Conservation (phyloP, 2,888 invertebrate genomes). For the Nesidiocoris tenuis region DNA sequence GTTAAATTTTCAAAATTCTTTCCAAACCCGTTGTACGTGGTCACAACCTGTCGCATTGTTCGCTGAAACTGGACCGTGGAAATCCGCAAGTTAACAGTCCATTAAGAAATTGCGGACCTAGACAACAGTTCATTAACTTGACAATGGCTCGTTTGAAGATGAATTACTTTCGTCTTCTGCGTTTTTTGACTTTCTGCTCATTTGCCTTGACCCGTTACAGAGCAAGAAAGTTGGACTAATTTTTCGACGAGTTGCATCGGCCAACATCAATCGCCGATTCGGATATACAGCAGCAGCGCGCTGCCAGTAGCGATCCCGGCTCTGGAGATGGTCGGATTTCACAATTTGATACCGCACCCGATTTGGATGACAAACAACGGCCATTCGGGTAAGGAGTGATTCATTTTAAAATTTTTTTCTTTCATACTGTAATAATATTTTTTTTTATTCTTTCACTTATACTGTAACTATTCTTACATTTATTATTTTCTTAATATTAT, state of each 20-base stretch:
- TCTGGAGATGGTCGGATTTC: slow-evolving; percentile 71
- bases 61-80: background rate
- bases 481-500: background rate
- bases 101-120: too few relatives aligned
- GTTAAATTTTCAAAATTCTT: too few relatives aligned
- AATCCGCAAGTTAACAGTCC: background rate
- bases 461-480: background rate
- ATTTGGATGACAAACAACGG: slow-evolving; percentile 68
- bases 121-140: background rate
- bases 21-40: too few relatives aligned
- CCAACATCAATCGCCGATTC: slow-evolving; percentile 68
- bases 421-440: too few relatives aligned
- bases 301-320: slow-evolving; percentile 68
- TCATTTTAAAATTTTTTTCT: background rate
- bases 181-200: background rate
- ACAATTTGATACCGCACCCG: slow-evolving; percentile 66
- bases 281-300: slow-evolving; percentile 63
- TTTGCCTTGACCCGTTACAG: slow-evolving; percentile 5
- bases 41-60: too few relatives aligned
- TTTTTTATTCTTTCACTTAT: background rate
- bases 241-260: slow-evolving; percentile 52
- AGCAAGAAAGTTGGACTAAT: slow-evolving; percentile 29
- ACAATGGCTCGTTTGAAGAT: background rate
- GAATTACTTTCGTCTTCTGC: background rate
- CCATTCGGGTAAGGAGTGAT: slow-evolving; percentile 62